A percentile compares a stretch with the other conserved stretches of the same genome.
Evolutionary conservation across 2,888 invertebrate genomes (phyloP).

Genomic region (Argyresthia goedartella): DNA sequence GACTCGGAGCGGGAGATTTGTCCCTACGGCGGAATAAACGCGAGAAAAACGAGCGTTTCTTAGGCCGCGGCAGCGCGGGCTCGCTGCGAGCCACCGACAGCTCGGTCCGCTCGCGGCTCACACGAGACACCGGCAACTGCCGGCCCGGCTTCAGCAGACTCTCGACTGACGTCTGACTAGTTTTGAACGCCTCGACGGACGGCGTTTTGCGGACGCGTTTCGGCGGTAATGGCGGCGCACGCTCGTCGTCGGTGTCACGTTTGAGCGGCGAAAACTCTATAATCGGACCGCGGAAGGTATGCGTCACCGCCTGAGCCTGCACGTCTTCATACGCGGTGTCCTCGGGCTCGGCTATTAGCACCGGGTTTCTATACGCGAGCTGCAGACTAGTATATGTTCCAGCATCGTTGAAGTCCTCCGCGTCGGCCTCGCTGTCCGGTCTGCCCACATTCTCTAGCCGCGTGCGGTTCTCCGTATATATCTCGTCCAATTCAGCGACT

Average conservation of each 20-base stretch:
- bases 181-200: constrained; percentile 41
- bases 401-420: constrained; percentile 80
- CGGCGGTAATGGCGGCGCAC: constrained; percentile 84
- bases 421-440: constrained; percentile 48
- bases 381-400: constrained; percentile 88
- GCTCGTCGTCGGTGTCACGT: constrained; percentile 71
- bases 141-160: constrained; percentile 48
- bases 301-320: constrained; percentile 32
- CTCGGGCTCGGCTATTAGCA: constrained; percentile 68
- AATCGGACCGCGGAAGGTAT: constrained; percentile 60
- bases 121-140: constrained; percentile 37
- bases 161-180: constrained; percentile 54
- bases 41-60: constrained; percentile 61
- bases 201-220: constrained; percentile 77
- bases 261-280: constrained; percentile 65
- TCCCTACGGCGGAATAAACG: constrained; percentile 55
- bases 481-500: constrained; percentile 85
- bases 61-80: constrained; percentile 52
- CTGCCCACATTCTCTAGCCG: constrained; percentile 62
- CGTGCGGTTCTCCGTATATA: constrained; percentile 80
- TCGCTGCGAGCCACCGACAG: constrained; percentile 45
- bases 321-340: constrained; percentile 73
- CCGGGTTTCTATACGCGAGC: constrained; percentile 87
- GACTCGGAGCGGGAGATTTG: constrained; percentile 57
- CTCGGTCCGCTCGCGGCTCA: constrained; percentile 23